These are phyloP conservation scores for Sinocyclocheilus rhinocerous DNA, from an alignment of 2,113 vertebrate species.

Conservation along the genomic window DNA sequence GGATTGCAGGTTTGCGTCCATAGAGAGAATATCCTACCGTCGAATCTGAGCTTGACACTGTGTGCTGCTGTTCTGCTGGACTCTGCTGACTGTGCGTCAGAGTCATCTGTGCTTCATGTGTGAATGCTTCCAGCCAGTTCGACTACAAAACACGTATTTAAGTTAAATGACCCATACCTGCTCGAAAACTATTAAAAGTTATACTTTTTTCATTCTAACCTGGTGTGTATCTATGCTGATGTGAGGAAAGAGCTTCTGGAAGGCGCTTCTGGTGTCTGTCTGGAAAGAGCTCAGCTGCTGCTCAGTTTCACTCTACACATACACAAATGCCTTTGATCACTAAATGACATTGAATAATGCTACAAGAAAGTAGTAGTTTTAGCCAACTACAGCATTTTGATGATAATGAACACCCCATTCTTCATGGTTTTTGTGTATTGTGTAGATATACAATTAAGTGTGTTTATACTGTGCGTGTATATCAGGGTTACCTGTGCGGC, in stretches of 20 bases:
- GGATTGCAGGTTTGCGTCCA: slow-evolving; percentile 16
- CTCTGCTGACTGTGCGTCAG: no score
- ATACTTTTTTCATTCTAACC: slow-evolving; percentile 64
- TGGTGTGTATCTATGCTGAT: slow-evolving; percentile 67
- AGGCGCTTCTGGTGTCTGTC: slow-evolving; percentile 65
- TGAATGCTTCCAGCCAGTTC: slow-evolving; percentile 80
- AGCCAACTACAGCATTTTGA: background rate
- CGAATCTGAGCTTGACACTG: slow-evolving; percentile 40
- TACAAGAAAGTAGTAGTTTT: background rate
- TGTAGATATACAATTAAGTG: background rate
- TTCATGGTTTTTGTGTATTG: background rate
- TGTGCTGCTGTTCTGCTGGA: slow-evolving; percentile 35
- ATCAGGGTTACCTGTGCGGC: slow-evolving; percentile 74
- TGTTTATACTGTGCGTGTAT: background rate
- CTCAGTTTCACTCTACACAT: slow-evolving; percentile 73
- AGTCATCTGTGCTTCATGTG: slow-evolving; percentile 64
- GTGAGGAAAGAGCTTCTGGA: slow-evolving; percentile 72
- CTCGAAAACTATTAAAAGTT: background rate
- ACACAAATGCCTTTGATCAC: slow-evolving; percentile 3
- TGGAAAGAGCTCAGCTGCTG: slow-evolving; percentile 68
- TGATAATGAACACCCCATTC: background rate
- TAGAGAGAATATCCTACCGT: slow-evolving; percentile 62
- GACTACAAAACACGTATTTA: slow-evolving; percentile 39
- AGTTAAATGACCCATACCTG: background rate
- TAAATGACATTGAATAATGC: background rate